Percentiles rank a stretch among this genome's conserved stretches.
These are phyloP conservation scores for Mongoloraphidia duomilia DNA, from an alignment of 2,888 invertebrate species.

Conservation along the genomic window DNA sequence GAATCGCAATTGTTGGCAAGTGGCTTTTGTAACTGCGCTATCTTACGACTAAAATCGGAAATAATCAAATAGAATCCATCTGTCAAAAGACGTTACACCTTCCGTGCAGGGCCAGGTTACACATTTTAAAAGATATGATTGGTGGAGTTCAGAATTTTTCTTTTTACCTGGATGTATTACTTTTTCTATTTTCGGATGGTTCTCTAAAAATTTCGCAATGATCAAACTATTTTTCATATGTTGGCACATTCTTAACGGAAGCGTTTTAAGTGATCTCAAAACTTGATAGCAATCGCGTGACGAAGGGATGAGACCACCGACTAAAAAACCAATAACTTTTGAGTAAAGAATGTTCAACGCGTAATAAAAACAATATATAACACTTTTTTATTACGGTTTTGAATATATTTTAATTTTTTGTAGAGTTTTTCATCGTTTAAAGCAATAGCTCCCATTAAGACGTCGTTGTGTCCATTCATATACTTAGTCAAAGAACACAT, in stretches of 20 bases:
- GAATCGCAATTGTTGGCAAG: too few species aligned
- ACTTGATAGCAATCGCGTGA: slow-evolving; percentile 87
- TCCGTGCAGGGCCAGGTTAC: too few species aligned
- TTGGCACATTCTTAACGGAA: slow-evolving; percentile 72
- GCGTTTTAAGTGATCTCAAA: slow-evolving; percentile 75
- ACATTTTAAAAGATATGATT: too few species aligned
- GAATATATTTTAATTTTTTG: slow-evolving; percentile 63
- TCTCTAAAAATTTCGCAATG: slow-evolving; percentile 62
- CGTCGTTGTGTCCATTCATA: slow-evolving; percentile 96
- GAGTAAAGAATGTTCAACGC: not conserved
- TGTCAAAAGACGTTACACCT: too few species aligned
- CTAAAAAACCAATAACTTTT: not conserved
- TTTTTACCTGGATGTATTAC: slow-evolving; percentile 60
- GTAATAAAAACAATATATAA: not conserved
- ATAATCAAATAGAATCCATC: too few species aligned
- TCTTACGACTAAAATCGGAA: too few species aligned
- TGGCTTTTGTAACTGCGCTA: too few species aligned
- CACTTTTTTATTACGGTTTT: slow-evolving; percentile 51
- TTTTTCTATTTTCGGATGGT: slow-evolving; percentile 54
- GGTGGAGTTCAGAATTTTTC: not conserved
- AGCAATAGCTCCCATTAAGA: slow-evolving; percentile 85
- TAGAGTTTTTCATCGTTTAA: slow-evolving; percentile 59
- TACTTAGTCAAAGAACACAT: slow-evolving; percentile 93
- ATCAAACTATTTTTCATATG: slow-evolving; percentile 61
- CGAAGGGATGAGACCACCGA: slow-evolving; percentile 40